Evolutionary conservation across 2,888 invertebrate species (phyloP).

Genomic region (Willowsia nigromaculata): DNA sequence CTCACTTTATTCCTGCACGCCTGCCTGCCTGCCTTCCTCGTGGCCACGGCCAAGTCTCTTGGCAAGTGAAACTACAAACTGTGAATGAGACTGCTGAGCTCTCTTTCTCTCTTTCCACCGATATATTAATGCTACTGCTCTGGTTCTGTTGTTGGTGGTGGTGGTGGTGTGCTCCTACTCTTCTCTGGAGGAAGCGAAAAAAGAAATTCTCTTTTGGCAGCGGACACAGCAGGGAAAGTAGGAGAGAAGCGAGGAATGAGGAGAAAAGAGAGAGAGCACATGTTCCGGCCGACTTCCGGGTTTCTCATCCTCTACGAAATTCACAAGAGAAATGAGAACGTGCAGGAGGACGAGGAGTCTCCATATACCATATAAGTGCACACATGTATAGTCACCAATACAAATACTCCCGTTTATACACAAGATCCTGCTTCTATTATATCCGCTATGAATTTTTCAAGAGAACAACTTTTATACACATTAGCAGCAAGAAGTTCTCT

Average conservation of each 20-base stretch:
- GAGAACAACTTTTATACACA: conserved; percentile 51
- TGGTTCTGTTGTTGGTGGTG: conserved; percentile 19
- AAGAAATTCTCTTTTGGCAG: conserved; percentile 64
- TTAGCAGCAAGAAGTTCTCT: conserved; percentile 4
- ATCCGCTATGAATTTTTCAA: conserved; percentile 67
- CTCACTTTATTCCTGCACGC: conserved; percentile 47
- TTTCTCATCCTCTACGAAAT: conserved; percentile 72
- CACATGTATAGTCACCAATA: background rate
- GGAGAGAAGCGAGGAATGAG: conserved; percentile 65
- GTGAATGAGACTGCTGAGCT: conserved; percentile 65
- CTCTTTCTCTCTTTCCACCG: background rate
- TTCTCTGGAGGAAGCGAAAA: conserved; percentile 62
- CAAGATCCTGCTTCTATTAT: conserved; percentile 12
- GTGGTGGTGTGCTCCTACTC: background rate
- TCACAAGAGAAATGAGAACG: conserved; percentile 64
- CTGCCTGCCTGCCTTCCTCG: conserved; percentile 56
- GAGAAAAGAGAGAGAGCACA: conserved; percentile 72
- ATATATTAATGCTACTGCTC: conserved; percentile 41
- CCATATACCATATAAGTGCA: background rate
- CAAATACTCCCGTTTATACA: conserved; percentile 8
- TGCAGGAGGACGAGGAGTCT: conserved; percentile 26
- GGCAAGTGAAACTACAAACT: conserved; percentile 70
- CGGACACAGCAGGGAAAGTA: conserved; percentile 46
- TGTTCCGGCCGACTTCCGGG: conserved; percentile 73
- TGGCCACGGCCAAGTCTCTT: conserved; percentile 71